Evolutionary conservation across 92 coral and sea anemone species (phyloP), one percentile per base, ranked within the genome.

Genomic region (Palythoa grandiflora): DNA sequence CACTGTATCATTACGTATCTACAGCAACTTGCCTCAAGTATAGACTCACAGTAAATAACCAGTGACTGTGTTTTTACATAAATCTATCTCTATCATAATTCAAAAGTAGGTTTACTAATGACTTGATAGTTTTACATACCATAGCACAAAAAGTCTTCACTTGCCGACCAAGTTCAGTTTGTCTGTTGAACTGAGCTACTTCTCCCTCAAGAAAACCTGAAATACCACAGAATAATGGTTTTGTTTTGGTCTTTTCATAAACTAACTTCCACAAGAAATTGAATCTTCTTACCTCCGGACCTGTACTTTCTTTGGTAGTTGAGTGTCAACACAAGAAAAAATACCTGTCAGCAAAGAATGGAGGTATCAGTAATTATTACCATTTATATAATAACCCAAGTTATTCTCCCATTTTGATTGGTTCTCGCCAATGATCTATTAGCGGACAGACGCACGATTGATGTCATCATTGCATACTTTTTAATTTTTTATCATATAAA

Each of bases 271-370:
- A 65, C n/a, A 8, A 8, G 35, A 65, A n/a, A 6, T 44, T 44
- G 50, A 2, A 44, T 4, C 6, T 35, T 4, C 87, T 17, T 78
- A 84, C 94, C 92, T 84, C 87, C 78, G 20, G 94, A 88, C 83
- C 94, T 78, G 87, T 84, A 91, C 37, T 52, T 47, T 63, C 83
- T 53, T 28, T 91, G 92, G 21, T 91, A 91, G 78, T 91, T 79
- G 9, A 91, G 79, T 51, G 92, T 89, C 83, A 78, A 63, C 3
- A 66, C 54, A 5, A 91, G 77, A 12, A 87, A 63, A 68, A 89
- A 85, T 52, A 91, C 92, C 94, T 91, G 60, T 16, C 15, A 28
- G 28, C 28, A 28, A 84, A 54, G 15, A 6, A 9, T 8, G 38
- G 9, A 44, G n/a, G 37, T 13, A 59, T 0, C 10, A 59, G 3